Conservation (phyloP, 2,888 invertebrate species). For the Hypercompe scribonia region DNA sequence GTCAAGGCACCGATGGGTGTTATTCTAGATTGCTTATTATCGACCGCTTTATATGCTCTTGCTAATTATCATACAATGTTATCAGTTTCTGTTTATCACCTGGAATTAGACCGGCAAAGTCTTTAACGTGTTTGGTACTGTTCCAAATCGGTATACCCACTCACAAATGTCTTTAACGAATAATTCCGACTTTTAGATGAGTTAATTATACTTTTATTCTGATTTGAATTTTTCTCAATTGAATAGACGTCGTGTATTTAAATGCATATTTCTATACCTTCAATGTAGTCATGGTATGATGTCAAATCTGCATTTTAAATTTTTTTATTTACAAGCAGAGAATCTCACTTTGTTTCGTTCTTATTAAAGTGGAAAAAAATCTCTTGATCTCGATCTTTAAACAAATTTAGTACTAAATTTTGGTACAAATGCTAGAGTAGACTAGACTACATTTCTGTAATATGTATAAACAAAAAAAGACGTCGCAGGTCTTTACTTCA, state of each 20-base stretch:
- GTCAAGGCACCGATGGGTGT: neutral
- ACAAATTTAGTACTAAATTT: too few relatives aligned
- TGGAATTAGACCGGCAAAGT: slow-evolving; percentile 32
- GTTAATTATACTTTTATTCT: neutral
- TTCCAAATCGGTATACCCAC: slow-evolving; percentile 23
- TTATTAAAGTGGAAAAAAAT: too few relatives aligned
- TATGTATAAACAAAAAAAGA: too few relatives aligned
- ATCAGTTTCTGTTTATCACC: slow-evolving; percentile 28
- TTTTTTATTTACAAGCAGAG: neutral
- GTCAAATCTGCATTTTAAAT: too few relatives aligned
- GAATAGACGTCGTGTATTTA: neutral
- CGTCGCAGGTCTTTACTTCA: neutral
- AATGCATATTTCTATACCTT: too few relatives aligned
- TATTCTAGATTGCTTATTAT: neutral
- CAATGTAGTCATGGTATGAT: too few relatives aligned
- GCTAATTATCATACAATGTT: slow-evolving; percentile 21
- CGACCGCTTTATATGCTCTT: neutral
- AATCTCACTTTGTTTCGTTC: neutral
- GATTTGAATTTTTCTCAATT: neutral
- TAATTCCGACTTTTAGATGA: neutral
- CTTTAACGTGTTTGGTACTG: slow-evolving; percentile 35
- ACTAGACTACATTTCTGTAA: too few relatives aligned
- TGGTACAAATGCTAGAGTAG: too few relatives aligned
- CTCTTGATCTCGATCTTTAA: too few relatives aligned
- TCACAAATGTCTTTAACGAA: neutral